Base-by-base conservation (phyloP, 2,113 vertebrate genomes). In the Polypterus bichir region DNA sequence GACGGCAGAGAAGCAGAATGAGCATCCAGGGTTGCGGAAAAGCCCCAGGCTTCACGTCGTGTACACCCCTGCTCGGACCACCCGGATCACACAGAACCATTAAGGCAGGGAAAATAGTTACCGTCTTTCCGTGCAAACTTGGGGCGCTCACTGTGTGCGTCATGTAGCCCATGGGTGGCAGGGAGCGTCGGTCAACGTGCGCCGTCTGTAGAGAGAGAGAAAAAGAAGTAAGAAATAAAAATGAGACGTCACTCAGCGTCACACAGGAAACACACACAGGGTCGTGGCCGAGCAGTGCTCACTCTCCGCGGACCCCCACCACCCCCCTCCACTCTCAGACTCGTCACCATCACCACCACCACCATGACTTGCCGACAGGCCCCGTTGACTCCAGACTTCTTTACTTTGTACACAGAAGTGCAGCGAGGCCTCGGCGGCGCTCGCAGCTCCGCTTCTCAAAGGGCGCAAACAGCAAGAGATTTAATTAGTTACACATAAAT, bases 141-240 rank as follows among this genome's bases (percentile, higher is more conserved):
- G 96, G 96, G 9, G 94, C 94, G 3, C 96, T 98, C 81, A 98
- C 96, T 0, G 96, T 98, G 73, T 98, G 96, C 1, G 94, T 98
- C 91, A 98, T 97, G 79, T 98, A 98, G 67, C 96, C 93, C 91
- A 96, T 90, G 59, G 89, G 71, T 63, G 94, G 94, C 87, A 97
- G 91, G 57, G 94, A 94, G 71, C 91, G 82, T 5, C 92, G 89
- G 67, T 94, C 92, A 47, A 88, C 53, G n/a, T 91, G 90, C 45
- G 88, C 80, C 3, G 82, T 88, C 94, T 97, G 88, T 4, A 68
- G 69, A 55, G 68, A 64, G 60, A 59, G 54, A 27, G 27, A 27
- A 2, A n/a, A 62, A 78, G 62, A 73, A 57, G 46, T 63, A 45
- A 68, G 67, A 61, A 62, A 58, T 63, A 77, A 11, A 5, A 2